Evolutionary conservation across 1,140 invertebrate genomes (phyloP).

Genomic region (Ptiloglossa arizonensis): DNA sequence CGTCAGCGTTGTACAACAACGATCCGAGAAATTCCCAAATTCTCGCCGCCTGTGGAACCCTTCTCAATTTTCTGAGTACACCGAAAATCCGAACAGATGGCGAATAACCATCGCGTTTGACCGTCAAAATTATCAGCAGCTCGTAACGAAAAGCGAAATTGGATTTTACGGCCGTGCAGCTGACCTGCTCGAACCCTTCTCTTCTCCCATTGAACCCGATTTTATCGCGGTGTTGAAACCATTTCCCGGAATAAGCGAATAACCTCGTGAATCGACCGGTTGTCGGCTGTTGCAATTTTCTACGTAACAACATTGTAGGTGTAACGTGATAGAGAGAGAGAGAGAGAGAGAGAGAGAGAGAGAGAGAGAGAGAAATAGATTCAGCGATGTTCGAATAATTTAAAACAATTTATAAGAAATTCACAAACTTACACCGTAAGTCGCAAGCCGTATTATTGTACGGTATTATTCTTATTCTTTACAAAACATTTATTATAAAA

Average conservation of each 20-base stretch:
- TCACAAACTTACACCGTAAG: neutral
- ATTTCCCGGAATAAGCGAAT: constrained; percentile 2
- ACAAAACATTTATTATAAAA: constrained; percentile 76
- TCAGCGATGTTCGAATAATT: neutral
- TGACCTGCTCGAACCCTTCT: neutral
- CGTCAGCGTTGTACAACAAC: neutral
- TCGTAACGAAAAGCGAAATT: constrained; percentile 44
- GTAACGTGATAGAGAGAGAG: too few species aligned
- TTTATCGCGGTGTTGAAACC: constrained; percentile 7
- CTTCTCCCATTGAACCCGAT: neutral
- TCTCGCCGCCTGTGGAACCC: constrained; percentile 31
- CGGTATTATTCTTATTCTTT: constrained; percentile 36
- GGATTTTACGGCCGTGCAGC: constrained; percentile 22
- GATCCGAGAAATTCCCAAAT: constrained; percentile 31
- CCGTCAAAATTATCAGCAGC: constrained; percentile 40
- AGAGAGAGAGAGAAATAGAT: too few species aligned
- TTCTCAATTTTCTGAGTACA: constrained; percentile 43
- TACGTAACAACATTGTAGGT: neutral
- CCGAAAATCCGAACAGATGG: constrained; percentile 49
- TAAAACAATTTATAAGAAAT: neutral
- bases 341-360: too few species aligned
- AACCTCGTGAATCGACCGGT: neutral
- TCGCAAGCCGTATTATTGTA: neutral
- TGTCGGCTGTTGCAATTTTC: neutral
- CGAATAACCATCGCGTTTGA: neutral